phyloP scores from a whole-genome alignment of 2,797 vertebrate species.

The Pelobates cultripes region DNA sequence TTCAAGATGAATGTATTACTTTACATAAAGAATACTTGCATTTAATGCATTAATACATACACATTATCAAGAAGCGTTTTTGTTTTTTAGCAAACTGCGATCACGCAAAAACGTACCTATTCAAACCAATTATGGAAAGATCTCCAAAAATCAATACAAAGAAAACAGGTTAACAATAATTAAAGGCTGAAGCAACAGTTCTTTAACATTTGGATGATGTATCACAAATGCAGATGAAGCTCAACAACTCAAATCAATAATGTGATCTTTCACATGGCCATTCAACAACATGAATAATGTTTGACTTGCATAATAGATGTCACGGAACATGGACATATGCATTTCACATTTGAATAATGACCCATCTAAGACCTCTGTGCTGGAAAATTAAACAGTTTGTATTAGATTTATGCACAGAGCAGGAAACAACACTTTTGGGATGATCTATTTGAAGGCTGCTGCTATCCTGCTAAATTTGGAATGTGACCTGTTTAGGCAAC shows the following conservation, averaged over 20 bases:
- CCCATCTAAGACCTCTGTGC: background rate
- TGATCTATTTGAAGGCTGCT: no score
- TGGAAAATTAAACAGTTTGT: background rate
- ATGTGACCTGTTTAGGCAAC: no score
- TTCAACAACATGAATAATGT: conserved; percentile 35
- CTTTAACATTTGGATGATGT: conserved; percentile 25
- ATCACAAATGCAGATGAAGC: conserved; percentile 16
- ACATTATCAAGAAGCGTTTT: background rate
- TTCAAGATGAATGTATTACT: no score
- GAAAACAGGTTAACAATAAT: conserved; percentile 42
- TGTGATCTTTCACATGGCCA: conserved; percentile 2
- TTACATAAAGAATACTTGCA: no score
- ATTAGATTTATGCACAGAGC: background rate
- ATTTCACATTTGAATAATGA: conserved; percentile 1
- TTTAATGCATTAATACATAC: no score
- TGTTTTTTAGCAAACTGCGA: conserved; percentile 16
- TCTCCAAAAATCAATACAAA: conserved; percentile 23
- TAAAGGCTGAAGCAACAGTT: conserved; percentile 33
- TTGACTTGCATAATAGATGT: conserved; percentile 5
- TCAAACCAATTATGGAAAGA: conserved; percentile 31
- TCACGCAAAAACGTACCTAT: conserved; percentile 19
- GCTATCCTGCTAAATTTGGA: no score
- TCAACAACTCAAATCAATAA: conserved; percentile 32
- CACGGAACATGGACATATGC: conserved; percentile 6
- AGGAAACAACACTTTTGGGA: background rate